Conservation (phyloP, 2,888 invertebrate species). For the Diplazon laetatorius region DNA sequence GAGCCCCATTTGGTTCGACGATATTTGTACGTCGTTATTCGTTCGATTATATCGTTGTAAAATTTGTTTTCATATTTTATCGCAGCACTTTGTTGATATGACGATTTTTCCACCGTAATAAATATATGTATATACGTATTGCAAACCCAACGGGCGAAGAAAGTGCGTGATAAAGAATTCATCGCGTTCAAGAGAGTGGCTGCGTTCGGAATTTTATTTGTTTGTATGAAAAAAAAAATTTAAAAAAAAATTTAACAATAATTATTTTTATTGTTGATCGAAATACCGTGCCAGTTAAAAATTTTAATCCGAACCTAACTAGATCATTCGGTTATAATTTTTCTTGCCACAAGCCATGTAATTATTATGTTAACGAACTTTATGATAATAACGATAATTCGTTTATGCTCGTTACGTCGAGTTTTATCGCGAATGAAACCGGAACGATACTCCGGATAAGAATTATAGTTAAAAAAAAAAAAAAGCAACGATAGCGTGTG, state of each 20-base stretch:
- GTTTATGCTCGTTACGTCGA: conserved; percentile 39
- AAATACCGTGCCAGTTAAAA: too few species aligned
- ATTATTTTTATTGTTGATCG: too few species aligned
- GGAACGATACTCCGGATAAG: too few species aligned
- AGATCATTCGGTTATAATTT: conserved; percentile 28
- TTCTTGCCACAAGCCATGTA: conserved; percentile 9
- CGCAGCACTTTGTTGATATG: conserved; percentile 58
- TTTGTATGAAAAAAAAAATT: too few species aligned
- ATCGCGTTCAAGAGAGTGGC: too few species aligned
- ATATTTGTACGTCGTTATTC: conserved; percentile 52
- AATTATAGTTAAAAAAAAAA: conserved; percentile 26
- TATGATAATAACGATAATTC: conserved; percentile 29
- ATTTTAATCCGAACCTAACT: not conserved
- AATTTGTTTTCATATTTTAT: conserved; percentile 66
- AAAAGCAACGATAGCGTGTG: conserved; percentile 5
- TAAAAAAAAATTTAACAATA: too few species aligned
- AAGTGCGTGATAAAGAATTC: too few species aligned
- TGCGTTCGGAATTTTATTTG: not conserved
- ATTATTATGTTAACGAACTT: conserved; percentile 27
- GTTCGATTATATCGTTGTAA: conserved; percentile 60
- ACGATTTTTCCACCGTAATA: too few species aligned
- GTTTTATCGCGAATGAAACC: conserved; percentile 52
- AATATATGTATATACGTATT: conserved; percentile 50
- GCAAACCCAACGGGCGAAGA: not conserved
- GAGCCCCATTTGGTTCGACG: not conserved